Conservation (phyloP, 2,888 invertebrate genomes). For the Parascotia fuliginaria region DNA sequence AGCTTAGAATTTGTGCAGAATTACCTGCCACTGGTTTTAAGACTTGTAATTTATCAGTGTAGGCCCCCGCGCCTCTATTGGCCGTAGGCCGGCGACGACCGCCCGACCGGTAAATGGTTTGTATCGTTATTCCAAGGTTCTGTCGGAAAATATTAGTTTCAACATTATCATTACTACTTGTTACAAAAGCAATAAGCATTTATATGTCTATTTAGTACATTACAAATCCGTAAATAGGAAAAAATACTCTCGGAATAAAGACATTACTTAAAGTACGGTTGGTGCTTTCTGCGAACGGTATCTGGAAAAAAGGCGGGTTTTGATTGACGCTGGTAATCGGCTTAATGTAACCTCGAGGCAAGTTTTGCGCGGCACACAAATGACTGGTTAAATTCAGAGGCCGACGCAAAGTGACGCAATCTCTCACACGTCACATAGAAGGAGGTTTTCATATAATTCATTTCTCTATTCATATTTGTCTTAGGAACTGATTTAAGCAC, state of each 20-base stretch:
- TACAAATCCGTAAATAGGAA: conserved; percentile 38
- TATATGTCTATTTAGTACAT: conserved; percentile 46
- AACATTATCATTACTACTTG: conserved; percentile 48
- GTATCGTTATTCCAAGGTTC: conserved; percentile 63
- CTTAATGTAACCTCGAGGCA: conserved; percentile 84
- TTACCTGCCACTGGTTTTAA: conserved; percentile 88
- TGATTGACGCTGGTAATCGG: conserved; percentile 84
- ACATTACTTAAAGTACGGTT: conserved; percentile 62
- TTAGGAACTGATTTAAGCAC: conserved; percentile 72
- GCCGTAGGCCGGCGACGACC: conserved; percentile 57
- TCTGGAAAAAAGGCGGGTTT: conserved; percentile 78
- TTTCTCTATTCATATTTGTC: conserved; percentile 85
- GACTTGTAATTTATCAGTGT: conserved; percentile 87
- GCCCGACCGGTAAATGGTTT: conserved; percentile 68
- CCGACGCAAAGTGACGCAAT: conserved; percentile 83
- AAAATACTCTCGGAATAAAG: conserved; percentile 46
- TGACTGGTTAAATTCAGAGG: conserved; percentile 84
- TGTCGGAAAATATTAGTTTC: conserved; percentile 54
- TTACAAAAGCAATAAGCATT: conserved; percentile 54
- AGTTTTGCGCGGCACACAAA: conserved; percentile 80
- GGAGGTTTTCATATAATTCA: conserved; percentile 83
- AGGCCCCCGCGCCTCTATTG: conserved; percentile 67
- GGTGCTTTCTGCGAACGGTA: conserved; percentile 60
- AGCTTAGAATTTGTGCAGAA: conserved; percentile 79
- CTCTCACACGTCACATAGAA: conserved; percentile 81